phyloP scores from a whole-genome alignment of 2,888 invertebrate species.

The Drosophila tripunctata region DNA sequence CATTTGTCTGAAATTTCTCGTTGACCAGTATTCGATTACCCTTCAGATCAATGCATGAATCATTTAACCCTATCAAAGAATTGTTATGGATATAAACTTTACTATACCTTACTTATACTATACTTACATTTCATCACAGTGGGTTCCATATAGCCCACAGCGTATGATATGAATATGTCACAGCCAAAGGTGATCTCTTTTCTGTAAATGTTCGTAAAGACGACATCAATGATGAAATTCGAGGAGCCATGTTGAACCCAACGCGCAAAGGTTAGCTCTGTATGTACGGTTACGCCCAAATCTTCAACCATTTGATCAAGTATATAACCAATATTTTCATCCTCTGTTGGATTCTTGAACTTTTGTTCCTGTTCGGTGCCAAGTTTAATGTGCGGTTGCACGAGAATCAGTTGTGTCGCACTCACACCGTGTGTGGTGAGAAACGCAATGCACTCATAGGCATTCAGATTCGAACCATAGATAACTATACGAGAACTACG shows the following conservation, averaged over 20 bases:
- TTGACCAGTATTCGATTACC: slow-evolving; percentile 51
- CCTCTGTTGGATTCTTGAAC: slow-evolving; percentile 53
- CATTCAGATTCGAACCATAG: slow-evolving; percentile 68
- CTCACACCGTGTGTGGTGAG: slow-evolving; percentile 63
- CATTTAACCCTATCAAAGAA: slow-evolving; percentile 35
- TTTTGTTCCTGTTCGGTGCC: slow-evolving; percentile 30
- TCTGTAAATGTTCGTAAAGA: slow-evolving; percentile 46
- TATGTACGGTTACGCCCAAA: slow-evolving; percentile 50
- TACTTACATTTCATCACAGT: slow-evolving; percentile 34
- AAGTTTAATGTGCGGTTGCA: slow-evolving; percentile 35
- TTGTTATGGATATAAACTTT: no score
- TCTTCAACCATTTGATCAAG: slow-evolving; percentile 60
- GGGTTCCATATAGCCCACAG: slow-evolving; percentile 43
- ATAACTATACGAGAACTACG: slow-evolving; percentile 55
- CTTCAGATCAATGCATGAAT: slow-evolving; percentile 26
- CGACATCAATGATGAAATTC: slow-evolving; percentile 58
- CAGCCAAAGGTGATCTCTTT: slow-evolving; percentile 52
- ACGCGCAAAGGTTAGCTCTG: slow-evolving; percentile 44
- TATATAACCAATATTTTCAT: slow-evolving; percentile 59
- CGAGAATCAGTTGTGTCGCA: slow-evolving; percentile 42
- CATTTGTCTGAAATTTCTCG: slow-evolving; percentile 63
- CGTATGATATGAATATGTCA: slow-evolving; percentile 77
- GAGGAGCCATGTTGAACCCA: slow-evolving; percentile 41
- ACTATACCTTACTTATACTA: not conserved
- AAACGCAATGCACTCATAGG: slow-evolving; percentile 75